Conservation (phyloP, 2,113 vertebrate genomes). For the Falcunculus frontatus region DNA sequence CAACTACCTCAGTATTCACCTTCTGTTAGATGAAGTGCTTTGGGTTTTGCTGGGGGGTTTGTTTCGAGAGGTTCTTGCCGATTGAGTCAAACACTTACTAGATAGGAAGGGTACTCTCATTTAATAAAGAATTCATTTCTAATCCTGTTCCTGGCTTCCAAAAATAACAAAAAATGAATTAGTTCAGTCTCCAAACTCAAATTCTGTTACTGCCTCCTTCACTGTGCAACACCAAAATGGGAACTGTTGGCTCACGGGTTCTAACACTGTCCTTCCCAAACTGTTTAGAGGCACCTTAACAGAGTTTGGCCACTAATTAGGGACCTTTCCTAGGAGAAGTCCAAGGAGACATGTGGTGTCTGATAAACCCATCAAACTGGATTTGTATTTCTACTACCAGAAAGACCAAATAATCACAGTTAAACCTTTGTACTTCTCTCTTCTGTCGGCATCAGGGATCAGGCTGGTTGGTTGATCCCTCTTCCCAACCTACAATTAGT, state of each 20-base stretch:
- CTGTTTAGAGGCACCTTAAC: not conserved
- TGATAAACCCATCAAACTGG: not conserved
- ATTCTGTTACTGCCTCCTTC: not conserved
- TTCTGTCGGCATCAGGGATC: not conserved
- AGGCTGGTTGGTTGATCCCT: not conserved
- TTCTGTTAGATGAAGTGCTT: not conserved
- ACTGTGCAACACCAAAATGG: not conserved
- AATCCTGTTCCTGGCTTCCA: not conserved
- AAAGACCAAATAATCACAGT: not conserved
- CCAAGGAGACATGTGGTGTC: not conserved
- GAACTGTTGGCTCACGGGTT: not conserved
- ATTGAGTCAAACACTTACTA: not conserved
- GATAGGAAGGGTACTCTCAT: not conserved
- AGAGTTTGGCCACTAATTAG: not conserved
- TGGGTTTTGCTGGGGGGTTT: not conserved
- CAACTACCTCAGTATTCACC: not conserved
- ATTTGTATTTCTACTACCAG: not conserved
- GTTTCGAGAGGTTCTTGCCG: not conserved
- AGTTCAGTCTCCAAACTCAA: not conserved
- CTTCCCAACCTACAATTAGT: rapidly evolving
- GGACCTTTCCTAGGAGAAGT: not conserved
- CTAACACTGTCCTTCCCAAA: not conserved
- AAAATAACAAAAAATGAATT: not conserved
- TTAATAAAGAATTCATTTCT: not conserved
- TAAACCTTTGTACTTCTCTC: not conserved